These are phyloP conservation scores for Eueides isabella DNA, from an alignment of 1,140 invertebrate species.

Conservation along the genomic window DNA sequence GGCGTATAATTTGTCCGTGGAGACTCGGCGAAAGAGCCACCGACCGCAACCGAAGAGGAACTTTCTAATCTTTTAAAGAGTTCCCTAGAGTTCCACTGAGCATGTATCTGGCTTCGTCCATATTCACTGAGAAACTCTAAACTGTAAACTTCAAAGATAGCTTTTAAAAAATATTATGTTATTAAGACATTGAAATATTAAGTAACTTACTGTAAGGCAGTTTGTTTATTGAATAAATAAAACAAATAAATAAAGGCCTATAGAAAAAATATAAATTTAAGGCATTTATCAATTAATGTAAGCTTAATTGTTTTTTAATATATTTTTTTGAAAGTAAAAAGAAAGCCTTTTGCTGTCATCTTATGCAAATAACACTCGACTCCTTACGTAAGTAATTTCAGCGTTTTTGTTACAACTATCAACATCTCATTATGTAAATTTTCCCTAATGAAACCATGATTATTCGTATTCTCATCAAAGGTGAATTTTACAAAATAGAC, in stretches of 20 bases:
- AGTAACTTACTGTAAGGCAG: background rate
- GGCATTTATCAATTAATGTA: no score
- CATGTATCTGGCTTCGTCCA: constrained; percentile 14
- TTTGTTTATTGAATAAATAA: background rate
- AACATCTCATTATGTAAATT: background rate
- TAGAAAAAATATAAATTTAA: no score
- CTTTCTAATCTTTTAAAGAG: constrained; percentile 12
- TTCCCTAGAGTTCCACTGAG: constrained; percentile 4
- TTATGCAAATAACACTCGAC: background rate
- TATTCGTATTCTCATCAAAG: background rate
- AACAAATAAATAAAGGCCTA: no score
- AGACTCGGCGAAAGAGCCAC: background rate
- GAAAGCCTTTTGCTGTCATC: background rate
- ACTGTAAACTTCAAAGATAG: constrained; percentile 10
- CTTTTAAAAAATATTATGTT: background rate
- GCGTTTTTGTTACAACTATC: background rate
- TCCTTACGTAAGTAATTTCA: background rate
- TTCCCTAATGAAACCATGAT: background rate
- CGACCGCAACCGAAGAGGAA: constrained; percentile 4
- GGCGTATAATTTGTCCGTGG: constrained; percentile 7
- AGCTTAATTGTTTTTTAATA: background rate
- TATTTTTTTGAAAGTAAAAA: background rate
- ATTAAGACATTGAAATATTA: background rate
- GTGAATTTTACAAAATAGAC: background rate
- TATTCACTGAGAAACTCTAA: constrained; percentile 6